Percentiles rank a stretch among this genome's conserved stretches.
phyloP scores from a whole-genome alignment of 2,888 invertebrate species.

The Chelonus formosanus region DNA sequence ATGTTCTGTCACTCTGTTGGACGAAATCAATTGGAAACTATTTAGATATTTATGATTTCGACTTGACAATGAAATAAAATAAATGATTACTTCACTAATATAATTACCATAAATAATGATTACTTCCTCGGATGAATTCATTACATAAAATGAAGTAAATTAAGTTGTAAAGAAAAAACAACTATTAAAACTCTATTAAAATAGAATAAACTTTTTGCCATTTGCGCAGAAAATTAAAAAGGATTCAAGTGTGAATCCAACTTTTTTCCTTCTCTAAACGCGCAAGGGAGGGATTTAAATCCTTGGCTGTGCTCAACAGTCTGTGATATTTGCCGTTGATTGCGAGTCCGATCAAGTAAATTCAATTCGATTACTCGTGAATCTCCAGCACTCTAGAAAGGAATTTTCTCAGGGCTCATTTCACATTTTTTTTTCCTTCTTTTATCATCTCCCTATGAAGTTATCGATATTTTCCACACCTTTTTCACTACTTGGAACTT shows the following conservation, averaged over 20 bases:
- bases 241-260: neutral
- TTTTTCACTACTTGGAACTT: neutral
- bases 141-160: no score
- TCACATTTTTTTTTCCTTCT: neutral
- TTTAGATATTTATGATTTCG: no score
- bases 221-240: no score
- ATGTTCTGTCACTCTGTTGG: no score
- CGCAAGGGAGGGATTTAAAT: constrained; percentile 25
- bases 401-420: constrained; percentile 16
- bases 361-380: constrained; percentile 41
- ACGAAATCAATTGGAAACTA: no score
- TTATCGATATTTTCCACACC: neutral
- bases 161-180: no score
- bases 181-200: no score
- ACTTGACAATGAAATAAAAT: no score
- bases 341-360: constrained; percentile 42
- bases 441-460: neutral
- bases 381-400: constrained; percentile 14
- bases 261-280: constrained; percentile 10
- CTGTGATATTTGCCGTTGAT: constrained; percentile 42
- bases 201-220: no score
- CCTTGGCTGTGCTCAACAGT: constrained; percentile 30
- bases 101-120: no score
- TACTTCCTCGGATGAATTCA: no score
- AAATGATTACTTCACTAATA: no score